Base-by-base conservation (phyloP, 2,888 invertebrate species). In the Octodonta nipae region DNA sequence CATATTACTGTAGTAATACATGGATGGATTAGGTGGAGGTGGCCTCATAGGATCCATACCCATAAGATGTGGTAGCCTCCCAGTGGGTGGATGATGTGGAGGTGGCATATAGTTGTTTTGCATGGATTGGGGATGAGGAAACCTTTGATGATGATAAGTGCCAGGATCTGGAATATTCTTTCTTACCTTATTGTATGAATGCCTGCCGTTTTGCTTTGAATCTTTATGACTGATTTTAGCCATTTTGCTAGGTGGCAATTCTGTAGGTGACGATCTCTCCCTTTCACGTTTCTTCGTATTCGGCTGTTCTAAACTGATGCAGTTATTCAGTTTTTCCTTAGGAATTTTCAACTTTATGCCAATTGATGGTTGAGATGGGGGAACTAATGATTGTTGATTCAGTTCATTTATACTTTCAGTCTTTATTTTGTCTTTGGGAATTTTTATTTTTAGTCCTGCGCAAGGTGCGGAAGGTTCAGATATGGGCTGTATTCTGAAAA, bases 331-430 rank as follows among this genome's bases (percentile, higher is more conserved):
- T 35, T 74, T 70, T 41, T 82, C 81, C 51, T 82, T 82, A 14
- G 82, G 74, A 43, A 86, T 84, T 64, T 84, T 85, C 46, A 85
- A 79, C 59, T 82, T 84, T 25, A 84, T 59, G 2, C 73, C 44
- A 28, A 36, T 35, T 24, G 38, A 41, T 5, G 38, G 43, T 20
- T 41, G 47, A n/a, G 44, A 38, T 10, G 20, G 12, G n/a, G 13
- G 36, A 16, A 3, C 28, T 20, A 41, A 38, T 31, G 45, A 41
- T 2, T 29, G 29, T 28, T 41, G 35, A 5, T 41, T 34, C 17
- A 43, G 29, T 30, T 69, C 42, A 59, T 65, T 42, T 34, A 59
- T 50, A 36, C 55, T 30, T 41, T 62, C 72, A 29, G 66, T 67
- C 44, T 76, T 74, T 25, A 83, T 58, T 30, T 78, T 65, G 41